Percentiles rank a stretch among this genome's conserved stretches.
phyloP scores from a whole-genome alignment of 2,113 vertebrate species.

The Tragelaphus imberbis region DNA sequence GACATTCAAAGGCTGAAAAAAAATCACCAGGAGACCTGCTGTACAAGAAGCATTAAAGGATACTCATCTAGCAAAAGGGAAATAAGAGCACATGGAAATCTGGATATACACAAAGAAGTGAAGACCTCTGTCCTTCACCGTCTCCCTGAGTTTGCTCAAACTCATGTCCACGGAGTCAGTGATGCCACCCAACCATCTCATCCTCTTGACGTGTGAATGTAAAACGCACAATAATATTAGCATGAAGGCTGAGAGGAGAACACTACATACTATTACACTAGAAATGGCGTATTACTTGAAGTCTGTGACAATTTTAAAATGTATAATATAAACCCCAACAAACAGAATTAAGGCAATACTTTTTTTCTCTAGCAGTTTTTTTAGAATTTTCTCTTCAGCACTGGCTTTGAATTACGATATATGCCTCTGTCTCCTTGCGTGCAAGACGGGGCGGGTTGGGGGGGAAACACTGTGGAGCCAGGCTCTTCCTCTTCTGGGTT shows the following conservation, averaged over 20 bases:
- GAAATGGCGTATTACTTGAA: neutral
- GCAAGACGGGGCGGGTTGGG: accelerated
- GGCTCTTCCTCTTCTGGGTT: neutral
- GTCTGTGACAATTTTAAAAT: neutral
- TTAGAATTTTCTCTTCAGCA: too few species aligned
- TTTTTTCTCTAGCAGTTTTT: too few species aligned
- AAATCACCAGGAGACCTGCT: neutral
- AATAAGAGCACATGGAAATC: neutral
- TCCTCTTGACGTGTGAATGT: neutral
- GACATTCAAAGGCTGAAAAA: neutral
- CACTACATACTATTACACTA: neutral
- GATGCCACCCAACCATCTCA: neutral
- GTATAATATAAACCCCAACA: neutral
- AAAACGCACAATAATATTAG: neutral
- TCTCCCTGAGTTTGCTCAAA: neutral
- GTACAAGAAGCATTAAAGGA: neutral
- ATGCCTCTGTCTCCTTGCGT: neutral
- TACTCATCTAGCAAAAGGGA: neutral
- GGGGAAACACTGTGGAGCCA: neutral
- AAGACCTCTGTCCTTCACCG: neutral
- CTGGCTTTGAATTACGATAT: too few species aligned
- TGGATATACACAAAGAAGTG: neutral
- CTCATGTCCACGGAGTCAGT: neutral
- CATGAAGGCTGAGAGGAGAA: neutral
- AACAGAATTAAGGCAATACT: neutral